phyloP scores from a whole-genome alignment of 2,888 invertebrate species.

The Teleogryllus oceanicus region DNA sequence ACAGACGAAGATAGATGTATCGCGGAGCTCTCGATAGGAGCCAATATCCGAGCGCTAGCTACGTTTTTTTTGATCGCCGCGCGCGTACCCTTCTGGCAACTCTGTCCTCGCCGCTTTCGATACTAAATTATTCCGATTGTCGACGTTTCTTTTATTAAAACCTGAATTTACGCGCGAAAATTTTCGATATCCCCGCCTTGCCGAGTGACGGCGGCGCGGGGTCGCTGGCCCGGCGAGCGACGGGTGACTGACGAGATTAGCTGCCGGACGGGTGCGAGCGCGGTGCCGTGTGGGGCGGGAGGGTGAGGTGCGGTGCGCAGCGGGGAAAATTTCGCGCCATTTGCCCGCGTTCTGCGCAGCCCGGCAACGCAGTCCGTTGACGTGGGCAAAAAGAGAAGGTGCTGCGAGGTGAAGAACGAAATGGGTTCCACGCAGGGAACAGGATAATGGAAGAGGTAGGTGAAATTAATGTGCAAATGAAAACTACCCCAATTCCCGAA shows the following conservation, averaged over 20 bases:
- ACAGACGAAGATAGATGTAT: conserved; percentile 3
- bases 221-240: neutral
- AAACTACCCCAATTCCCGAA: too few species aligned
- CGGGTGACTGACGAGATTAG: conserved; percentile 1
- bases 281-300: too few species aligned
- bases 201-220: neutral
- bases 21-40: neutral
- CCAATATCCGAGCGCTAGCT: neutral
- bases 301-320: neutral
- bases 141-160: conserved; percentile 18
- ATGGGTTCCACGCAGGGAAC: too few species aligned
- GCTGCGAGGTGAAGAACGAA: too few species aligned
- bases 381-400: too few species aligned
- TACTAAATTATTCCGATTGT: conserved; percentile 10
- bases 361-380: too few species aligned
- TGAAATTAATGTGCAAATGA: too few species aligned
- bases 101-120: conserved; percentile 4
- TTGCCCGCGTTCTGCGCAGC: neutral
- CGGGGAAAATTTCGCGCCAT: neutral
- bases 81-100: neutral
- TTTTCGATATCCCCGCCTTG: neutral
- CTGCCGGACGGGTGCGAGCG: neutral
- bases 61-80: neutral
- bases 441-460: too few species aligned
- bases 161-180: conserved; percentile 9